phyloP scores from a whole-genome alignment of 1,140 invertebrate genomes.

The Cylas formicarius region DNA sequence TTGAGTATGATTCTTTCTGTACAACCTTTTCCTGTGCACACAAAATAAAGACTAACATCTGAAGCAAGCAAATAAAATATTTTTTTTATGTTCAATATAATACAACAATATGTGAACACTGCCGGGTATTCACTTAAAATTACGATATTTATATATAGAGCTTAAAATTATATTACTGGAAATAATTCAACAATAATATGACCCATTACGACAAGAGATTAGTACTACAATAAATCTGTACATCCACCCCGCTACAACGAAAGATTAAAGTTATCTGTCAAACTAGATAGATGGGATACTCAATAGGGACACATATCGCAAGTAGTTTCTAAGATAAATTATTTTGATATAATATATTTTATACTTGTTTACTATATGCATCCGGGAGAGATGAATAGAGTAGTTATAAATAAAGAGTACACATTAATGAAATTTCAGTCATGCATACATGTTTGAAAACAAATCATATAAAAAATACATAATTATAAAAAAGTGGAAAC shows the following conservation, averaged over 20 bases:
- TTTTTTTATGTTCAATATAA: slow-evolving; percentile 38
- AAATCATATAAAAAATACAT: slow-evolving; percentile 1
- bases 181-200: slow-evolving; percentile 22
- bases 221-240: slow-evolving; percentile 26
- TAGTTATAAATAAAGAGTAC: slow-evolving; percentile 7
- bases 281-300: background rate
- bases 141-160: slow-evolving; percentile 13
- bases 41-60: slow-evolving; percentile 35
- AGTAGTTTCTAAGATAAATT: background rate
- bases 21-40: slow-evolving; percentile 36
- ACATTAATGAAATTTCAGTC: slow-evolving; percentile 21
- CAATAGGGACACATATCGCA: background rate
- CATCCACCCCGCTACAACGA: slow-evolving; percentile 36
- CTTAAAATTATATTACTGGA: slow-evolving; percentile 17
- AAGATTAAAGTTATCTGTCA: slow-evolving; percentile 28
- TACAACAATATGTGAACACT: slow-evolving; percentile 28
- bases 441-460: slow-evolving; percentile 25
- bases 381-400: background rate
- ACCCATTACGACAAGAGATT: background rate
- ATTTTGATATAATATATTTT: background rate
- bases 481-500: background rate
- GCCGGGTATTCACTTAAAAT: slow-evolving; percentile 10
- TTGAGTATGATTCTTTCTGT: slow-evolving; percentile 38
- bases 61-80: slow-evolving; percentile 34
- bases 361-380: background rate